Percentiles rank a stretch among this genome's conserved stretches.
phyloP scores from a whole-genome alignment of 2,113 vertebrate species.

The Peucedramus taeniatus region DNA sequence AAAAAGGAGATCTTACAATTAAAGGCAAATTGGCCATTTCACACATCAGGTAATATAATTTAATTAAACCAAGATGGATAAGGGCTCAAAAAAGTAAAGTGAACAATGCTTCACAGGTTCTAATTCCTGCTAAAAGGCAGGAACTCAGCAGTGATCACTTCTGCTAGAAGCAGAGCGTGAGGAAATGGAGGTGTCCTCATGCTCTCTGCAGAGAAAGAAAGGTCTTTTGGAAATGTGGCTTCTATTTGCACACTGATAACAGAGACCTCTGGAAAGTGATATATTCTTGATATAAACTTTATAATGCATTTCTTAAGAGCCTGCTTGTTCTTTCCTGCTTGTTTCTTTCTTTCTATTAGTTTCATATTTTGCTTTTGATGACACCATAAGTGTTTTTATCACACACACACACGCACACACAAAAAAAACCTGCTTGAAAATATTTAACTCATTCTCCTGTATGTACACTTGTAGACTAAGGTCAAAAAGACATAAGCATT shows the following conservation, averaged over 20 bases:
- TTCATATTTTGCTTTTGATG: not conserved
- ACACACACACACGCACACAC: rapidly evolving
- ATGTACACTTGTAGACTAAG: not conserved
- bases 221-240: not conserved
- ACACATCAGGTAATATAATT: not conserved
- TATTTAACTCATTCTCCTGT: not conserved
- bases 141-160: not conserved
- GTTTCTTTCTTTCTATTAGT: not conserved
- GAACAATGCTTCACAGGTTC: not conserved
- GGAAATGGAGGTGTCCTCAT: not conserved
- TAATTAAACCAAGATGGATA: not conserved
- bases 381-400: not conserved
- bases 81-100: not conserved
- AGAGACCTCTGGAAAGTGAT: not conserved
- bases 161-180: not conserved
- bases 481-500: not conserved
- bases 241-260: not conserved
- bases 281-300: not conserved
- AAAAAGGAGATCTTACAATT: not conserved
- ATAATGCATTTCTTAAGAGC: not conserved
- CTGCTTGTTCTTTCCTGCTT: not conserved
- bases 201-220: not conserved
- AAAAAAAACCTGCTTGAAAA: not conserved
- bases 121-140: not conserved
- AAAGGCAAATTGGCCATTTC: not conserved